Percentiles rank a stretch among this genome's conserved stretches.
Conservation (phyloP, 2,113 vertebrate genomes). For the Dipodomys ordii region DNA sequence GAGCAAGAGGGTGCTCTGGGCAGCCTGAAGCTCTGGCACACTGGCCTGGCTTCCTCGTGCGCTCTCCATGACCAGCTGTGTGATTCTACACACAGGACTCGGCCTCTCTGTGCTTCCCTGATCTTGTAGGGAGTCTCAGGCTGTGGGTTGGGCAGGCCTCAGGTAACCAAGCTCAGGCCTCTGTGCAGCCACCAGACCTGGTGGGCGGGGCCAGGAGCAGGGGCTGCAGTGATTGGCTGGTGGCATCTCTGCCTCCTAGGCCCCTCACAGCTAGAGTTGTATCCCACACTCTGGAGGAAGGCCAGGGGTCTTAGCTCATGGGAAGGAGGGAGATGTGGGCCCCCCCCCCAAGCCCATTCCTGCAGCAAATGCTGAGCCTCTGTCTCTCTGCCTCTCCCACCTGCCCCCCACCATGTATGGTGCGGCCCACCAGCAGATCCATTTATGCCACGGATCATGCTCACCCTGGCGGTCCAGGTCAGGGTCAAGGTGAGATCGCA, state of each 20-base stretch:
- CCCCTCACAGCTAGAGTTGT: neutral
- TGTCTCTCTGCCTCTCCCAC: no score
- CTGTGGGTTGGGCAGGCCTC: neutral
- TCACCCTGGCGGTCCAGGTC: neutral
- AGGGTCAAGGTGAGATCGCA: neutral
- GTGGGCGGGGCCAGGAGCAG: neutral
- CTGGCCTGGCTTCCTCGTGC: neutral
- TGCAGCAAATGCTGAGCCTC: no score
- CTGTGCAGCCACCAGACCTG: neutral
- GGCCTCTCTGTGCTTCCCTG: neutral
- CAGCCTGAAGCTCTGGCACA: no score
- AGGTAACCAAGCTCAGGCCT: neutral
- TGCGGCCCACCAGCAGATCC: no score
- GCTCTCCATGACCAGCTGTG: neutral
- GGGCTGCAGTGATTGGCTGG: neutral
- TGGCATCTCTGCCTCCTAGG: neutral
- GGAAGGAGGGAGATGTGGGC: no score
- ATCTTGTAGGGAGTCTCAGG: neutral
- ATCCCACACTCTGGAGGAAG: neutral
- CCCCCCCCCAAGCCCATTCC: no score
- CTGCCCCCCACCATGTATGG: no score
- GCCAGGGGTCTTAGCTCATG: neutral
- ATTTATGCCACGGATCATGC: no score
- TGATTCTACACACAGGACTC: neutral
- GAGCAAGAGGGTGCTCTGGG: neutral